These are phyloP conservation scores for Bovichtus variegatus DNA, from an alignment of 2,797 vertebrate genomes.

Conservation along the genomic window DNA sequence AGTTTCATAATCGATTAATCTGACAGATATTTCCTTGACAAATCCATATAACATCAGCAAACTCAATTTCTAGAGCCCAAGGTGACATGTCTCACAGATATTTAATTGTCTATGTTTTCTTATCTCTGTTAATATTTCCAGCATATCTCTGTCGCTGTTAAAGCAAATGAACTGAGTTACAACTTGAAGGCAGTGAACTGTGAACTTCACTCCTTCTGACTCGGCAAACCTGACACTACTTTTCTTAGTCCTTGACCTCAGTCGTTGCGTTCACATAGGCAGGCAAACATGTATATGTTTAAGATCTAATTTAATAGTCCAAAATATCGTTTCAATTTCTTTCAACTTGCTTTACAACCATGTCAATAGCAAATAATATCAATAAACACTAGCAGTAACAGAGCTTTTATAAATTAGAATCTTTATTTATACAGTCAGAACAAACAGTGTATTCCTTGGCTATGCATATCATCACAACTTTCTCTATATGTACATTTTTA, in stretches of 20 bases:
- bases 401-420: slow-evolving; percentile 25
- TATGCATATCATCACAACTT: neutral
- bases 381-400: neutral
- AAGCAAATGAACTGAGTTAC: neutral
- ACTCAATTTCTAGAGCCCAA: neutral
- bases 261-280: neutral
- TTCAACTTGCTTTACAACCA: neutral
- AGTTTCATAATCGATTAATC: neutral
- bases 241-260: neutral
- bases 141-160: neutral
- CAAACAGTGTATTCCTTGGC: neutral
- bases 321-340: neutral
- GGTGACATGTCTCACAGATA: neutral
- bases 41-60: neutral
- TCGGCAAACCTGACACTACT: neutral
- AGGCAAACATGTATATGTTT: no score
- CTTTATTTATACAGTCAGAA: slow-evolving; percentile 44
- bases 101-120: neutral
- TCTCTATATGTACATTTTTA: slow-evolving; percentile 3
- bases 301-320: neutral
- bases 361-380: neutral
- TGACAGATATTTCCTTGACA: neutral
- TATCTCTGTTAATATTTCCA: neutral
- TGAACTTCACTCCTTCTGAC: neutral
- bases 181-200: neutral